phyloP scores from a whole-genome alignment of 2,113 vertebrate species.

The Scortum barcoo region DNA sequence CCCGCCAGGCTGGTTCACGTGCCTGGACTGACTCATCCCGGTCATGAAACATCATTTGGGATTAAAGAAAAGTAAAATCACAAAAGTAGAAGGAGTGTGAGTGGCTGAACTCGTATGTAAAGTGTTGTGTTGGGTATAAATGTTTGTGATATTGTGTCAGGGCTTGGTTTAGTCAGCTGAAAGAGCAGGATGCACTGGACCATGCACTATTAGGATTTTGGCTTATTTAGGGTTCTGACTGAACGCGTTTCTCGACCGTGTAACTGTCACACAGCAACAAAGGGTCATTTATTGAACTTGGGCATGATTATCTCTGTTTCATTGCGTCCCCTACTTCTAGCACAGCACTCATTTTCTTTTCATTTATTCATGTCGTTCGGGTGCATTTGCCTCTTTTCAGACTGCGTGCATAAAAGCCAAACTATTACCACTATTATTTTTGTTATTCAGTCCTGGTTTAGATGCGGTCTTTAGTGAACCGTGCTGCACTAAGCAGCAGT shows the following conservation, averaged over 20 bases:
- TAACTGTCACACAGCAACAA: constrained; percentile 52
- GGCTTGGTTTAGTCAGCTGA: constrained; percentile 9
- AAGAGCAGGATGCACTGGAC: constrained; percentile 25
- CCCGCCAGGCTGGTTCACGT: constrained; percentile 1
- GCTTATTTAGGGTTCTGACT: constrained; percentile 50
- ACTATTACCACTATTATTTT: not conserved
- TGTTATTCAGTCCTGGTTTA: constrained; percentile 5
- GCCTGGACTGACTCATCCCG: constrained; percentile 53
- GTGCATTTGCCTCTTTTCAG: not conserved
- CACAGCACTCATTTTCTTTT: not conserved
- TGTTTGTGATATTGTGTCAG: constrained; percentile 1
- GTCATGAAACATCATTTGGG: constrained; percentile 34
- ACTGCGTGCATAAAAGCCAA: not conserved
- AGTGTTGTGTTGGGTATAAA: not conserved
- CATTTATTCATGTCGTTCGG: not conserved
- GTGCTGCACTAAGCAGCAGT: not conserved
- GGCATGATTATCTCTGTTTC: constrained; percentile 14
- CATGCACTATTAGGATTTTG: constrained; percentile 44
- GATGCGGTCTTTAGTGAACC: not conserved
- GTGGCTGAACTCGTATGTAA: not conserved
- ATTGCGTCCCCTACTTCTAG: constrained; percentile 11
- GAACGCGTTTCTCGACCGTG: constrained; percentile 26
- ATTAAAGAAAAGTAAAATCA: constrained; percentile 18
- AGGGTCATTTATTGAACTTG: constrained; percentile 49
- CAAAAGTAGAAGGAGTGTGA: constrained; percentile 2